Evolutionary conservation across 1,140 invertebrate genomes (phyloP), one percentile per base, ranked within the genome.

Genomic region (Solenopsis invicta): DNA sequence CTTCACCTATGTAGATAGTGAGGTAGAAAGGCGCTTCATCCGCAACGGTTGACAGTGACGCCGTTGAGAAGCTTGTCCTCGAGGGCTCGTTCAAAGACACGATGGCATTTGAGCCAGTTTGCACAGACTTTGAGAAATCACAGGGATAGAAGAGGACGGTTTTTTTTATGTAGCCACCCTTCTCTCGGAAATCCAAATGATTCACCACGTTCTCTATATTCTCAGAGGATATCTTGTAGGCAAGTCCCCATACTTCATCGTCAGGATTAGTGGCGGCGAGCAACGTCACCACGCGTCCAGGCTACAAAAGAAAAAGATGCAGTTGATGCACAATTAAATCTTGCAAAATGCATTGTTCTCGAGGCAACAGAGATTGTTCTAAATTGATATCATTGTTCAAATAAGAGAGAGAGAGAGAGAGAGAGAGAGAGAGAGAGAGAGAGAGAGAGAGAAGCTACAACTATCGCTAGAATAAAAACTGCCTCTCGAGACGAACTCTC

Each of bases 101-200:
- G n/a, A 59, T 29, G 2, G 45, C 41, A 16, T 64, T 54, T 0
- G 88, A 48, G 10, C 29, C 24, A 16, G 85, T 66, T 56, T 90
- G 69, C 16, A 80, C 48, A 2, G 50, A 71, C 21, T 66, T 87
- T 5, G 67, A 59, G n/a, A 77, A 61, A 54, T 96, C 89, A 88
- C 95, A 96, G 1, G 98, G 97, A 94, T 97, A 96, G 92, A 99
- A 99, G 37, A 95, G 94, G 4, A 98, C 96, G 48, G 92, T 95
- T 93, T 96, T 96, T 81, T 97, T 96, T 64, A 96, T 95, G 92
- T 99, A 99, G n/a, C 98, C 98, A 94, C 97, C 98, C 92, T 98
- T 98, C 95, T 99, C 99, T 93, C 99, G 95, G 91, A 97, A 97
- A 93, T 99, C 98, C 80, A 99, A 95, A 93, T 99, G 98, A 61